These are phyloP conservation scores for Erythrocebus patas DNA, from an alignment of 2,113 vertebrate species.

Conservation along the genomic window DNA sequence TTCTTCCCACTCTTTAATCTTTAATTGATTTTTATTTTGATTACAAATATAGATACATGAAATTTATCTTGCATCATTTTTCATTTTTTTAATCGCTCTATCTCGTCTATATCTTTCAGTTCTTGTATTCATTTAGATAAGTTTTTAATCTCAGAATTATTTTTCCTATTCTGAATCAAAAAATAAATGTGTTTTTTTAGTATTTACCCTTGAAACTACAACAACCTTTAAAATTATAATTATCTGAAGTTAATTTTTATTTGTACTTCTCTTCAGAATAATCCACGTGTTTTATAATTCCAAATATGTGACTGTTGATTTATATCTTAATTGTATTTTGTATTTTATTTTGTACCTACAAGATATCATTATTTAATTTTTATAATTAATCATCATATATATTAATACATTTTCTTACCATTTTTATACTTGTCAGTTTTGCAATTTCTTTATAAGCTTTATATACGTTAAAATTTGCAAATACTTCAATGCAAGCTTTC, in stretches of 20 bases:
- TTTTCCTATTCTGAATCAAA: background rate
- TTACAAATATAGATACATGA: background rate
- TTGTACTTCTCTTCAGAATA: background rate
- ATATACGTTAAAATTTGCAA: background rate
- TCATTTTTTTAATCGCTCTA: background rate
- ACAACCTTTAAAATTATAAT: background rate
- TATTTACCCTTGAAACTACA: background rate
- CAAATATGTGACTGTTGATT: background rate
- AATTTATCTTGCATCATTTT: background rate
- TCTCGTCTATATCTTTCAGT: background rate
- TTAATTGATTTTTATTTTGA: background rate
- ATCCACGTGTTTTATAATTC: background rate
- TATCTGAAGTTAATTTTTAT: slow-evolving; percentile 3
- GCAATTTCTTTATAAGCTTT: background rate
- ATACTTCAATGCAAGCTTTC: background rate
- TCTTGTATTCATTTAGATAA: background rate
- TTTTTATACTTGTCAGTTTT: background rate
- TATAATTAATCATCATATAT: background rate
- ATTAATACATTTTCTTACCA: background rate
- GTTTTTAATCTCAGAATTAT: background rate
- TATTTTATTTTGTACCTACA: background rate
- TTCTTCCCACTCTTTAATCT: background rate
- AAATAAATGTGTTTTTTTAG: background rate
- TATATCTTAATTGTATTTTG: background rate
- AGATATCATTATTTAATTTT: background rate